These are phyloP conservation scores for Tychaedon coryphoeus DNA, from an alignment of 2,113 vertebrate genomes.

Conservation along the genomic window DNA sequence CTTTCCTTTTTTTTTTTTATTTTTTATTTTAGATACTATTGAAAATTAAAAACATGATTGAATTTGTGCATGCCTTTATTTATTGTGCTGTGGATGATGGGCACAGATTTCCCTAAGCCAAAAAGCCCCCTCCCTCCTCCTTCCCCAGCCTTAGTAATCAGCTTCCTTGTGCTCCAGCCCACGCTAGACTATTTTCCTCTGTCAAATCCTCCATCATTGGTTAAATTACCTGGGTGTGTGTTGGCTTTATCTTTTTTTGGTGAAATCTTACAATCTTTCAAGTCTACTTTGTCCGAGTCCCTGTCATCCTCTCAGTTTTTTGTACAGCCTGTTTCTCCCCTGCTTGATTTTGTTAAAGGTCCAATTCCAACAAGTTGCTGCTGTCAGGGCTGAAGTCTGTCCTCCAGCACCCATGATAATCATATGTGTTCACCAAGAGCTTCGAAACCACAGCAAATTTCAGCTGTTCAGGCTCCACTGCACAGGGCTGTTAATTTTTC, in stretches of 20 bases:
- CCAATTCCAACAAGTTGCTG: not conserved
- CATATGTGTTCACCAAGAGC: not conserved
- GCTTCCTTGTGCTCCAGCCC: conserved; percentile 52
- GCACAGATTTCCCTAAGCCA: conserved; percentile 57
- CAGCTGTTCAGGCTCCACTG: not conserved
- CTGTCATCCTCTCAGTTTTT: not conserved
- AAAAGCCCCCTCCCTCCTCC: conserved; percentile 55
- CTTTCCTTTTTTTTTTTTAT: not conserved
- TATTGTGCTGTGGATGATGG: conserved; percentile 48
- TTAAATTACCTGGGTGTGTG: conserved; percentile 43
- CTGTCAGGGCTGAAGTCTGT: not conserved
- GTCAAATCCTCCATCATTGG: conserved; percentile 31
- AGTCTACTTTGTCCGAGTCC: not conserved
- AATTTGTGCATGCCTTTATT: conserved; percentile 46
- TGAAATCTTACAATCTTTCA: not conserved
- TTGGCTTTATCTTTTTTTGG: conserved; percentile 11
- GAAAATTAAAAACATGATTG: conserved; percentile 19
- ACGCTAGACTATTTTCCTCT: conserved; percentile 56
- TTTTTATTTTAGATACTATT: not conserved
- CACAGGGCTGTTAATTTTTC: not conserved
- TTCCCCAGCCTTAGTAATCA: conserved; percentile 54
- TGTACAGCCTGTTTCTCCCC: not conserved
- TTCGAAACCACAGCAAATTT: not conserved
- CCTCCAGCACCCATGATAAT: not conserved
- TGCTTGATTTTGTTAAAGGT: not conserved